phyloP scores from a whole-genome alignment of 2,888 invertebrate species.

The Pyrrhia umbra region DNA sequence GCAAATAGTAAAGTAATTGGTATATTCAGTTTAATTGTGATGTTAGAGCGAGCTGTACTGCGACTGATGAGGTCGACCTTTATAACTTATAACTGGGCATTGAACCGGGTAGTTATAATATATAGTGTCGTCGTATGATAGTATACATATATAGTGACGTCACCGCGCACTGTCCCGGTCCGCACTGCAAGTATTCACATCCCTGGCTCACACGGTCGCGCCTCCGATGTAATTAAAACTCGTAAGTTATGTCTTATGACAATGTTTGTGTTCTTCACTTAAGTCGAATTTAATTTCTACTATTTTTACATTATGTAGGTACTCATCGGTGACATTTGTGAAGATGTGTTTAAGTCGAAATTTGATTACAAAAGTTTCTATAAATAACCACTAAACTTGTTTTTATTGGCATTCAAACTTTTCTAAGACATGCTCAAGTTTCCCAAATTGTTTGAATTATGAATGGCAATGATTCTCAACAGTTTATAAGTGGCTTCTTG shows the following conservation, averaged over 20 bases:
- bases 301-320: background rate
- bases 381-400: background rate
- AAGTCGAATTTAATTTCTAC: background rate
- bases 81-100: no score
- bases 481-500: slow-evolving; percentile 11
- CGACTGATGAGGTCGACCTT: no score
- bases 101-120: no score
- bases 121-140: no score
- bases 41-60: no score
- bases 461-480: background rate
- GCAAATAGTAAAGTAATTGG: no score
- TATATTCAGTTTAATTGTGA: no score
- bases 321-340: background rate
- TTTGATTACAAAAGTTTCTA: background rate
- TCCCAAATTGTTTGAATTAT: slow-evolving; percentile 15
- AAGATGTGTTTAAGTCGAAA: background rate
- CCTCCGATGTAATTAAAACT: slow-evolving; percentile 2
- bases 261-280: background rate
- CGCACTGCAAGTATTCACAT: background rate
- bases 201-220: background rate
- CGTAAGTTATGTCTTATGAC: background rate
- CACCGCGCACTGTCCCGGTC: background rate
- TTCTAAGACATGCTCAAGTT: slow-evolving; percentile 1
- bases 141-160: slow-evolving; percentile 7
- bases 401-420: background rate